Evolutionary conservation across 2,888 invertebrate species (phyloP).

Genomic region (Spodoptera littoralis): DNA sequence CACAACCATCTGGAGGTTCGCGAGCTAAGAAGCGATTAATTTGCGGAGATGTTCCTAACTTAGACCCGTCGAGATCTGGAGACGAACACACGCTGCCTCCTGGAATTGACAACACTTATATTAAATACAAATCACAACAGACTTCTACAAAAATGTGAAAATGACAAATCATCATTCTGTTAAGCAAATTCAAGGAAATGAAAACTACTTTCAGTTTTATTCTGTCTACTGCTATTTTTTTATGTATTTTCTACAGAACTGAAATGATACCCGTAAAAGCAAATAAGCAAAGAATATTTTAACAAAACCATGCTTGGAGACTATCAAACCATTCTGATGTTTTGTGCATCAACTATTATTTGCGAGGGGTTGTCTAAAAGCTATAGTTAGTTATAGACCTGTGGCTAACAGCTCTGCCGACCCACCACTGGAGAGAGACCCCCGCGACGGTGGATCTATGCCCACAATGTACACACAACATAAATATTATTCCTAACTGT

Average conservation of each 20-base stretch:
- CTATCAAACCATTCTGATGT: constrained; percentile 61
- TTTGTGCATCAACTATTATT: constrained; percentile 63
- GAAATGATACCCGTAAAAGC: constrained; percentile 38
- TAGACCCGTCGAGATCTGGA: constrained; percentile 92
- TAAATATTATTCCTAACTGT: too few relatives aligned
- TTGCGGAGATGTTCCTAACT: constrained; percentile 94
- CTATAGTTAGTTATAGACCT: constrained; percentile 88
- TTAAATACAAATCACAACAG: constrained; percentile 12
- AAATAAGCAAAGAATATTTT: constrained; percentile 51
- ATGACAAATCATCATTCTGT: constrained; percentile 18
- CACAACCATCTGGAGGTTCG: constrained; percentile 97
- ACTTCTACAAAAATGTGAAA: constrained; percentile 4
- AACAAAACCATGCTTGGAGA: constrained; percentile 64
- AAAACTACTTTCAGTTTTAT: constrained; percentile 26
- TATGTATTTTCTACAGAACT: constrained; percentile 34
- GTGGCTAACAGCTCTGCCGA: constrained; percentile 90
- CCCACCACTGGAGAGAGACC: constrained; percentile 88
- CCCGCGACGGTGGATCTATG: constrained; percentile 87
- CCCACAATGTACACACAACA: constrained; percentile 66
- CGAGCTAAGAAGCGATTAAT: constrained; percentile 95
- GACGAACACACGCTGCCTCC: constrained; percentile 93
- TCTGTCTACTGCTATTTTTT: constrained; percentile 36
- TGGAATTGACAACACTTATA: constrained; percentile 70
- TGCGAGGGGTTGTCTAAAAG: constrained; percentile 68
- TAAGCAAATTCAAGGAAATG: constrained; percentile 37